Base-by-base conservation (phyloP, 2,888 invertebrate species). In the Aromia moschata region DNA sequence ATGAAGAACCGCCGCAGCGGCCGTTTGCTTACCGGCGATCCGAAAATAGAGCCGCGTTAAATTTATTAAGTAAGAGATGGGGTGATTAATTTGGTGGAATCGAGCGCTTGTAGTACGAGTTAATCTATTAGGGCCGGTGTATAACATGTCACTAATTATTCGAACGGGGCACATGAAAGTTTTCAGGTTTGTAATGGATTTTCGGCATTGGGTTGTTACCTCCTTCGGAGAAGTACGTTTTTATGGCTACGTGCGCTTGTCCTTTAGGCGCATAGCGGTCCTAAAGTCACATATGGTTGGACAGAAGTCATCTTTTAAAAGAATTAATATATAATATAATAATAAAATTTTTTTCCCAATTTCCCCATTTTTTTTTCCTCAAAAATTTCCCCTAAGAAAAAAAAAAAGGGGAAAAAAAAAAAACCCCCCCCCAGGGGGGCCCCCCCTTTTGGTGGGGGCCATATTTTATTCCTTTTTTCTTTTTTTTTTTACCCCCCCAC, bases 31-130 rank as follows among this genome's bases (percentile, higher is more conserved):
- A 10, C 16, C 14, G 4, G 30, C 20, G 10, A 18, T 1, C 44
- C 31, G 11, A 44, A 44, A 44, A 44, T 44, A 44, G n/a, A n/a
- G 14, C 44, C 33, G 10, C 10, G 7, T 33, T 33, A 33, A 33
- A 33, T 33, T 33, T 33, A 33, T 33, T 33, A 33, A 33, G 33
- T 33, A 53, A 49, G 33, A 64, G 53, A 56, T 52, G 57, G 65
- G 65, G 67, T 65, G 67, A 70, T 70, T 68, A 69, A 70, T 70
- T 70, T 64, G 60, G 54, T 58, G 62, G 55, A 65, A 64, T 66
- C 38, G 68, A 61, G 58, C 58, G 56, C 62, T 55, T 68, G 68
- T 68, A 65, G 60, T 64, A 64, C 68, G 61, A 64, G 64, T 62
- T 68, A 66, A 68, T 68, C 65, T 60, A 41, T 46, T 53, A 47